These are phyloP conservation scores for Centropyge bicolor DNA, from an alignment of 2,797 vertebrate species.

Conservation along the genomic window DNA sequence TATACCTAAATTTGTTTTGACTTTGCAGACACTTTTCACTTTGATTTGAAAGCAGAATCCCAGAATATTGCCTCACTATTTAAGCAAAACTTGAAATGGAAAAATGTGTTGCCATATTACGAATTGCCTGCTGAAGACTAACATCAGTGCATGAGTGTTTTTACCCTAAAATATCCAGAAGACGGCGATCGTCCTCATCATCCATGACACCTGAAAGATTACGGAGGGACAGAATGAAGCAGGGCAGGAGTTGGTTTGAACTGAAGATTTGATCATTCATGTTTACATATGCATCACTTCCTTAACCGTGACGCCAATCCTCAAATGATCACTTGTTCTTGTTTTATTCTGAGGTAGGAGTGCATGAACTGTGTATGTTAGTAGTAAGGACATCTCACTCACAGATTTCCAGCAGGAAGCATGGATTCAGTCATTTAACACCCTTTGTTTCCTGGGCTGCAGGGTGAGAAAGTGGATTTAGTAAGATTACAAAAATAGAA, in stretches of 20 bases:
- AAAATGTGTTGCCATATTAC: background rate
- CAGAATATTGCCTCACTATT: background rate
- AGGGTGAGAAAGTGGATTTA: constrained; percentile 68
- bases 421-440: constrained; percentile 82
- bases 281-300: background rate
- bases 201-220: constrained; percentile 96
- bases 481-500: constrained; percentile 20
- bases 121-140: background rate
- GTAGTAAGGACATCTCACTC: constrained; percentile 65
- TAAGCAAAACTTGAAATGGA: background rate
- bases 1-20: background rate
- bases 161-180: constrained; percentile 99
- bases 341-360: constrained; percentile 5
- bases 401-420: constrained; percentile 81
- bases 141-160: constrained; percentile 61
- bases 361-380: constrained; percentile 14
- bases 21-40: background rate
- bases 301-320: background rate
- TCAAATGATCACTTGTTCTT: background rate
- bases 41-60: background rate
- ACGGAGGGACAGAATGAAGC: constrained; percentile 10
- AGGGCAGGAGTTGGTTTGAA: constrained; percentile 12
- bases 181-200: constrained; percentile 99
- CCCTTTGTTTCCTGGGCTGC: constrained; percentile 72
- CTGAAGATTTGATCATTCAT: background rate